phyloP scores from a whole-genome alignment of 2,113 vertebrate species.

The Charadrius vociferus region DNA sequence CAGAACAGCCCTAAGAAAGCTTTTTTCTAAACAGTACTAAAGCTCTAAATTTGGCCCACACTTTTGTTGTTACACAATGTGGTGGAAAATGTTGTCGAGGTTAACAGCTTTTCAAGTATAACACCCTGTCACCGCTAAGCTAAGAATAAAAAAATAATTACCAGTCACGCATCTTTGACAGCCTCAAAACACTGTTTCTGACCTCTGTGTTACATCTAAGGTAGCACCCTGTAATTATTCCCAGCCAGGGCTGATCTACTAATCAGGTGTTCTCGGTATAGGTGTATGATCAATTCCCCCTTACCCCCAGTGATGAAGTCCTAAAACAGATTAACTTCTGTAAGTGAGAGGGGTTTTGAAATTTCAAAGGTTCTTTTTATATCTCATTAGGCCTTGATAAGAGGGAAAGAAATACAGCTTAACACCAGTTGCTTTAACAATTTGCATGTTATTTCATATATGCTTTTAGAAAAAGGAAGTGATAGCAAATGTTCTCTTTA shows the following conservation, averaged over 20 bases:
- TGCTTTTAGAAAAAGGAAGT: background rate
- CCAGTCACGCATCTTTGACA: background rate
- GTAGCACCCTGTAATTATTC: background rate
- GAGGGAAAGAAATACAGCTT: background rate
- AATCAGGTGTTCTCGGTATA: background rate
- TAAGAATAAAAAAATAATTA: conserved; percentile 42
- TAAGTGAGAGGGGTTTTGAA: background rate
- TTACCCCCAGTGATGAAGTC: background rate
- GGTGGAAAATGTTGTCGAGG: background rate
- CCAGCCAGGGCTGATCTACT: background rate
- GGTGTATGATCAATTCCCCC: background rate
- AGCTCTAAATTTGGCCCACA: conserved; percentile 8
- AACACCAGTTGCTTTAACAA: background rate
- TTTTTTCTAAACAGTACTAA: background rate
- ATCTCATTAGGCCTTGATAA: background rate
- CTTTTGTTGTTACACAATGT: background rate
- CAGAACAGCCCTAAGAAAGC: conserved; percentile 8
- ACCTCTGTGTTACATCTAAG: background rate
- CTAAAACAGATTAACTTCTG: background rate
- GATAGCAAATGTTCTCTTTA: background rate
- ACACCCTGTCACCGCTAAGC: background rate
- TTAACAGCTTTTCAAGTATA: conserved; percentile 39
- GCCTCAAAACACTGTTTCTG: background rate
- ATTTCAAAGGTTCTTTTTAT: background rate
- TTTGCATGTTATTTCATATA: background rate